Evolutionary conservation across 2,113 vertebrate species (phyloP).

Genomic region (Phyllopteryx taeniolatus): DNA sequence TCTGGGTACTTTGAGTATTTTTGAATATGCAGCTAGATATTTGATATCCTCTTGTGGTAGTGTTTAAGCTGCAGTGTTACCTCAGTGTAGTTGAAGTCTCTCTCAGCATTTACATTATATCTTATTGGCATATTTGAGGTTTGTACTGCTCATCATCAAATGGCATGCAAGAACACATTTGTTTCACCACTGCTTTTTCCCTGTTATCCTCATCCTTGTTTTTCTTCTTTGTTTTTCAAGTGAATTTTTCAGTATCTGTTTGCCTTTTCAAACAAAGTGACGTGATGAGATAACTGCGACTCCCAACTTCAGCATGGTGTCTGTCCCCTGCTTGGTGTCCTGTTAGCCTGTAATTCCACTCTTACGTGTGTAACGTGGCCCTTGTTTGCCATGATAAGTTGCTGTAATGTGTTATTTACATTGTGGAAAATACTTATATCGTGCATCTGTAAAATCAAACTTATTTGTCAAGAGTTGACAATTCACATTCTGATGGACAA

Average conservation of each 20-base stretch:
- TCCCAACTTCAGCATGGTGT: neutral
- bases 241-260: neutral
- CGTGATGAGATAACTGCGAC: slow-evolving; percentile 1
- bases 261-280: neutral
- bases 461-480: slow-evolving; percentile 21
- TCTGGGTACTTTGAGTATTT: slow-evolving; percentile 1
- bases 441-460: slow-evolving; percentile 20
- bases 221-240: neutral
- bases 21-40: slow-evolving; percentile 2
- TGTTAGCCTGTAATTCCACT: neutral
- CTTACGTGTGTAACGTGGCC: neutral
- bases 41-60: neutral
- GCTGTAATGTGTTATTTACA: slow-evolving; percentile 10
- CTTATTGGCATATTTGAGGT: neutral
- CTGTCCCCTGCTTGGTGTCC: neutral
- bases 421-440: slow-evolving; percentile 9
- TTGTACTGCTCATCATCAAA: neutral
- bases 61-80: slow-evolving; percentile 25
- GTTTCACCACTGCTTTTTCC: neutral
- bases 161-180: slow-evolving; percentile 8
- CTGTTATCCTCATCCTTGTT: neutral
- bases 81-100: slow-evolving; percentile 12
- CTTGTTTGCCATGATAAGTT: neutral
- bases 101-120: neutral
- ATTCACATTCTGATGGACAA: slow-evolving; percentile 48